Conservation (phyloP, 2,888 invertebrate genomes). For the Chalcosyrphus nemorum region DNA sequence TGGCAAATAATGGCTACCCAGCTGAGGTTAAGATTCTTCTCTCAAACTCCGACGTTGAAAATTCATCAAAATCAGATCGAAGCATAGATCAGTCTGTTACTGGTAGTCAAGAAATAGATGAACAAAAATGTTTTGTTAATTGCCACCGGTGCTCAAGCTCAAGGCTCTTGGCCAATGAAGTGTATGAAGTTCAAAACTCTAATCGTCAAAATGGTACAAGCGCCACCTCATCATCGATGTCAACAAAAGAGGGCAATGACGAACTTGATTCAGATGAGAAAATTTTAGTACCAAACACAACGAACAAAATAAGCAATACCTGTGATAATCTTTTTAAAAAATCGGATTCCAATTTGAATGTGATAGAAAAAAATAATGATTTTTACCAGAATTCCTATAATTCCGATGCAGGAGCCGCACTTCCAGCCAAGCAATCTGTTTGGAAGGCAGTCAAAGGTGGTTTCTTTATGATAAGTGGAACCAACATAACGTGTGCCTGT, state of each 20-base stretch:
- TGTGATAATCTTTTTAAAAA: constrained; percentile 57
- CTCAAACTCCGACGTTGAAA: constrained; percentile 69
- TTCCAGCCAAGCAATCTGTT: constrained; percentile 68
- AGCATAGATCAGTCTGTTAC: constrained; percentile 80
- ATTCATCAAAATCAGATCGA: constrained; percentile 12
- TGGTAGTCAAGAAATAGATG: constrained; percentile 22
- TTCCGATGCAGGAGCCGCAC: neutral
- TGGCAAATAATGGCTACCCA: constrained; percentile 85
- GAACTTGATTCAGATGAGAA: neutral
- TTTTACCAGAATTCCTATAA: constrained; percentile 26
- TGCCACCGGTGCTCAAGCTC: constrained; percentile 57
- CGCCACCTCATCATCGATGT: constrained; percentile 60
- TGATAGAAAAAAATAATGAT: constrained; percentile 37
- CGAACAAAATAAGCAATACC: constrained; percentile 34
- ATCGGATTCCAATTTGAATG: constrained; percentile 45
- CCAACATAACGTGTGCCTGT: constrained; percentile 90
- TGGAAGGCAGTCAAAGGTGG: constrained; percentile 87
- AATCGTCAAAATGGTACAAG: constrained; percentile 10
- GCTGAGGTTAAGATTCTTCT: constrained; percentile 84
- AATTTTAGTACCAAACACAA: neutral
- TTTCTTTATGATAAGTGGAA: constrained; percentile 90
- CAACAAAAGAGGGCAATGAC: constrained; percentile 15
- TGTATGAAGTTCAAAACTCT: constrained; percentile 36
- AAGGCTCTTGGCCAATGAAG: constrained; percentile 48
- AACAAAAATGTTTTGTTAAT: constrained; percentile 62